Percentiles rank a stretch among this genome's conserved stretches.
phyloP scores from a whole-genome alignment of 2,888 invertebrate species.

The Parnassius apollo region DNA sequence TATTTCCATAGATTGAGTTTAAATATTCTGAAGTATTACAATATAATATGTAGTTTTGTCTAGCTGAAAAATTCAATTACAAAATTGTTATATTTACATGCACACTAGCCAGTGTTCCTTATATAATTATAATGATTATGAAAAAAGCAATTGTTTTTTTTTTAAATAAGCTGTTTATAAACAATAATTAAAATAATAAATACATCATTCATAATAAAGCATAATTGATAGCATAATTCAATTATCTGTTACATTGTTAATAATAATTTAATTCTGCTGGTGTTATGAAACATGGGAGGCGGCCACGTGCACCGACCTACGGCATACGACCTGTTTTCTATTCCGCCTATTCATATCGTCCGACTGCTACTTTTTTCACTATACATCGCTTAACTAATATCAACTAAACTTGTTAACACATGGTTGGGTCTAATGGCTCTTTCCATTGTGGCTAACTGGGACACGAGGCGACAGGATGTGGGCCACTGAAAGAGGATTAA shows the following conservation, averaged over 20 bases:
- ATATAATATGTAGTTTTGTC: too few species aligned
- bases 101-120: too few species aligned
- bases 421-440: slow-evolving; percentile 66
- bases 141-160: too few species aligned
- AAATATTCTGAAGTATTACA: too few species aligned
- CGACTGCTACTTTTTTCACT: slow-evolving; percentile 47
- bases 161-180: too few species aligned
- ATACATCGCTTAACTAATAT: slow-evolving; percentile 55
- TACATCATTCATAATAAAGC: too few species aligned
- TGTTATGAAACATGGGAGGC: slow-evolving; percentile 11
- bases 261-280: background rate
- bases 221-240: too few species aligned
- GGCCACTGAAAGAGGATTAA: slow-evolving; percentile 38
- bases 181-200: background rate
- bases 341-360: slow-evolving; percentile 31
- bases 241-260: background rate
- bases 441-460: slow-evolving; percentile 54
- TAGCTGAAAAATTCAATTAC: too few species aligned
- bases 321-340: slow-evolving; percentile 26
- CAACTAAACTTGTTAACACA: slow-evolving; percentile 71
- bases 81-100: too few species aligned
- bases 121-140: too few species aligned
- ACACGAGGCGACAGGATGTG: slow-evolving; percentile 44
- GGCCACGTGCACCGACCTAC: slow-evolving; percentile 31
- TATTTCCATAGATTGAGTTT: too few species aligned